Conservation (phyloP, 2,113 vertebrate genomes). For the Thryonomys swinderianus region DNA sequence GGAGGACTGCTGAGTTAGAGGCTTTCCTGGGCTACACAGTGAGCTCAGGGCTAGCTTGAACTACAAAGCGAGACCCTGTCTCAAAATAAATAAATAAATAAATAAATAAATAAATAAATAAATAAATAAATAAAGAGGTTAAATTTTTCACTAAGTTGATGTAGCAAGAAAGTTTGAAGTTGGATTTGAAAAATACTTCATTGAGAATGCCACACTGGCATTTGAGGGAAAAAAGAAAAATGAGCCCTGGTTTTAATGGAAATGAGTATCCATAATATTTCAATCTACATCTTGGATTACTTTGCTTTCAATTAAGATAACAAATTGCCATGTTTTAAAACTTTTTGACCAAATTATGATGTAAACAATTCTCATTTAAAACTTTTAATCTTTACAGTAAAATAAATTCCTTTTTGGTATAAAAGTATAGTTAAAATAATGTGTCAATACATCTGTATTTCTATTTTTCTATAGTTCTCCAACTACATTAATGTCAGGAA, state of each 20-base stretch:
- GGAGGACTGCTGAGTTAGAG: too few species aligned
- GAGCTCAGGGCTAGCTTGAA: too few species aligned
- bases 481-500: conserved; percentile 1
- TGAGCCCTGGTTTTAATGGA: background rate
- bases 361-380: conserved; percentile 41
- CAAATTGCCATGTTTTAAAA: background rate
- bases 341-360: background rate
- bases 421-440: conserved; percentile 15
- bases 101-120: too few species aligned
- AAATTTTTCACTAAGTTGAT: background rate
- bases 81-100: too few species aligned
- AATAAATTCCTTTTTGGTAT: conserved; percentile 9
- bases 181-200: background rate
- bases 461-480: background rate
- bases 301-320: background rate
- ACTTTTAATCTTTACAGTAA: background rate
- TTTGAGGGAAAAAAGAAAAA: background rate
- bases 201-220: background rate
- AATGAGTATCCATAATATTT: background rate
- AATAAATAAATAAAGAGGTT: background rate
- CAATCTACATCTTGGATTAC: background rate
- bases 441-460: background rate
- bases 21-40: too few species aligned
- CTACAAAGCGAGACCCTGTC: too few species aligned
- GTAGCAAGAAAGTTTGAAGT: background rate